These are phyloP conservation scores for Amblyteles armatorius DNA, from an alignment of 2,888 invertebrate species.

Conservation along the genomic window DNA sequence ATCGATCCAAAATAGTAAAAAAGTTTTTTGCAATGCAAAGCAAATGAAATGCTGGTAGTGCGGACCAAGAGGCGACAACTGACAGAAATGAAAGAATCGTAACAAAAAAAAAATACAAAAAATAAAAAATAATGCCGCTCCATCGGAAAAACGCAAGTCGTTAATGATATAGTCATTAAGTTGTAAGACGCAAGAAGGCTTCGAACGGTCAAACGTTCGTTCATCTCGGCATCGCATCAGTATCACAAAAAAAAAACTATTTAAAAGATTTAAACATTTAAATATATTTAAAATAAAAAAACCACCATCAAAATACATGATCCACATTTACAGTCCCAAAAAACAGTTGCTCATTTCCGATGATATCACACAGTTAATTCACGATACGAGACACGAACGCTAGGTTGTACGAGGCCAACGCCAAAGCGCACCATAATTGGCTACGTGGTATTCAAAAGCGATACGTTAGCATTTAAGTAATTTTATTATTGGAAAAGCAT, in stretches of 20 bases:
- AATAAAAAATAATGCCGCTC: constrained; percentile 71
- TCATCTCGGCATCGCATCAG: neutral
- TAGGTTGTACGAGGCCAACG: constrained; percentile 58
- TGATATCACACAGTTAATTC: neutral
- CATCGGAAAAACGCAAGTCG: constrained; percentile 73
- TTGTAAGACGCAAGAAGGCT: constrained; percentile 66
- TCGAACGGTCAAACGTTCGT: constrained; percentile 53
- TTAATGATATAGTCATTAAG: constrained; percentile 72
- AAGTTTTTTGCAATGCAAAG: constrained; percentile 79
- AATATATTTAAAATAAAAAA: neutral
- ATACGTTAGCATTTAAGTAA: constrained; percentile 81
- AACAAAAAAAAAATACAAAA: constrained; percentile 60
- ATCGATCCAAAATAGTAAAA: constrained; percentile 78
- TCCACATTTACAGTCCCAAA: neutral
- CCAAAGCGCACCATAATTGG: constrained; percentile 77
- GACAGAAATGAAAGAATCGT: constrained; percentile 75
- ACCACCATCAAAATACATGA: neutral
- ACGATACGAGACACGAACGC: constrained; percentile 22
- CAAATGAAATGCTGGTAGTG: constrained; percentile 82
- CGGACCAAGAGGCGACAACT: constrained; percentile 83
- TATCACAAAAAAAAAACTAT: neutral
- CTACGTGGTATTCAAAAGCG: constrained; percentile 83
- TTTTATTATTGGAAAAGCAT: constrained; percentile 48
- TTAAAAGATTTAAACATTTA: neutral
- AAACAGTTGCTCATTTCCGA: neutral